These are phyloP conservation scores for Petrophora chlorosata DNA, from an alignment of 2,888 invertebrate species.

Conservation along the genomic window DNA sequence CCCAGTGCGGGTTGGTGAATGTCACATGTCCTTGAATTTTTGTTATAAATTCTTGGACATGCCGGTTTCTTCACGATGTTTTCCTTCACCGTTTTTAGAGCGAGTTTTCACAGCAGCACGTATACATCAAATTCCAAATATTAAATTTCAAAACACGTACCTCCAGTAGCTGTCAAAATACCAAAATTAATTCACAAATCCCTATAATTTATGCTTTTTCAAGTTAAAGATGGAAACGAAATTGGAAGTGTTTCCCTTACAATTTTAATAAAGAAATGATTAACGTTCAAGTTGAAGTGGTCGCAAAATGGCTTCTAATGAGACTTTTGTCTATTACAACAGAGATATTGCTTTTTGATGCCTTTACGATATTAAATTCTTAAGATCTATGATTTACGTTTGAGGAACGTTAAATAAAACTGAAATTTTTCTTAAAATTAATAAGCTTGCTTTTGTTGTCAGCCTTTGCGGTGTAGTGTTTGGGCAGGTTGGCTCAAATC, in stretches of 20 bases:
- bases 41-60: no score
- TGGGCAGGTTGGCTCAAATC: no score
- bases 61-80: no score
- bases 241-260: constrained; percentile 1
- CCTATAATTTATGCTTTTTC: constrained; percentile 12
- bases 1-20: no score
- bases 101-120: no score
- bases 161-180: background rate
- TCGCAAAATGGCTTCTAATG: constrained; percentile 16
- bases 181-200: background rate
- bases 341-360: constrained; percentile 1
- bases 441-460: no score
- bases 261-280: constrained; percentile 26
- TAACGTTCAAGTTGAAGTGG: constrained; percentile 26
- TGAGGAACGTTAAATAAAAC: background rate
- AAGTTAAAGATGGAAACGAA: constrained; percentile 16
- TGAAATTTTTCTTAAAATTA: background rate
- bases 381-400: background rate
- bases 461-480: no score
- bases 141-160: constrained; percentile 21
- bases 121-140: constrained; percentile 31
- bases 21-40: no score
- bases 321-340: constrained; percentile 2
- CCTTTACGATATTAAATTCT: background rate
- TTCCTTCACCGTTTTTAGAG: no score